Percentiles rank a stretch among this genome's conserved stretches.
phyloP scores from a whole-genome alignment of 92 coral and sea anemone genomes.

The Ricordea florida region DNA sequence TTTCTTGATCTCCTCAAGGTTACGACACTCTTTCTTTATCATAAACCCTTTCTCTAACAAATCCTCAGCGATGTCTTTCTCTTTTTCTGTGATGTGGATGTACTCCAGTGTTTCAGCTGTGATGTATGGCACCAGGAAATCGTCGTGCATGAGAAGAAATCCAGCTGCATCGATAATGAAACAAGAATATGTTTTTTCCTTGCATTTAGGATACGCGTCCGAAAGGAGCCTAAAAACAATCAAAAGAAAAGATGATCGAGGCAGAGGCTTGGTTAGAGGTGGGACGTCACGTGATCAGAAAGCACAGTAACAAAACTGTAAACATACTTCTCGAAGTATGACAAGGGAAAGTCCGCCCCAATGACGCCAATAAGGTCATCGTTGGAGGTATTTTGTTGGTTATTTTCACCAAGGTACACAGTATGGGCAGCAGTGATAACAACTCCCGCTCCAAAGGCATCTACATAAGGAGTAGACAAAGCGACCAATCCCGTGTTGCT shows the following conservation, averaged over 20 bases:
- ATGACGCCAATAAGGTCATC: constrained; percentile 66
- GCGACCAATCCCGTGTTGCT: constrained; percentile 55
- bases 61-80: constrained; percentile 51
- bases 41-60: constrained; percentile 38
- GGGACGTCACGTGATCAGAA: background rate
- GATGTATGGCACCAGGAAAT: constrained; percentile 43
- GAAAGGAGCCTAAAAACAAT: constrained; percentile 36
- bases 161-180: constrained; percentile 63
- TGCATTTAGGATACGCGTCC: constrained; percentile 51
- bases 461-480: constrained; percentile 65
- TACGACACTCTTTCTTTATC: constrained; percentile 35
- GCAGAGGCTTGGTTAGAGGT: no score
- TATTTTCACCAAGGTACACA: constrained; percentile 27
- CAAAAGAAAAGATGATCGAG: background rate
- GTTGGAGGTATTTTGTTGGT: constrained; percentile 6
- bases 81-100: constrained; percentile 61
- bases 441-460: constrained; percentile 65
- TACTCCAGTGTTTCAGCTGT: background rate
- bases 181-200: constrained; percentile 20
- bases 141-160: constrained; percentile 57
- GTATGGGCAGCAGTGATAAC: constrained; percentile 67
- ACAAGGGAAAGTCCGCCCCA: constrained; percentile 59
- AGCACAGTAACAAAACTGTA: background rate
- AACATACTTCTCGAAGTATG: constrained; percentile 50
- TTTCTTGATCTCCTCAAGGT: constrained; percentile 28